These are phyloP conservation scores for Xestobium rufovillosum DNA, from an alignment of 2,888 invertebrate genomes.

Conservation along the genomic window DNA sequence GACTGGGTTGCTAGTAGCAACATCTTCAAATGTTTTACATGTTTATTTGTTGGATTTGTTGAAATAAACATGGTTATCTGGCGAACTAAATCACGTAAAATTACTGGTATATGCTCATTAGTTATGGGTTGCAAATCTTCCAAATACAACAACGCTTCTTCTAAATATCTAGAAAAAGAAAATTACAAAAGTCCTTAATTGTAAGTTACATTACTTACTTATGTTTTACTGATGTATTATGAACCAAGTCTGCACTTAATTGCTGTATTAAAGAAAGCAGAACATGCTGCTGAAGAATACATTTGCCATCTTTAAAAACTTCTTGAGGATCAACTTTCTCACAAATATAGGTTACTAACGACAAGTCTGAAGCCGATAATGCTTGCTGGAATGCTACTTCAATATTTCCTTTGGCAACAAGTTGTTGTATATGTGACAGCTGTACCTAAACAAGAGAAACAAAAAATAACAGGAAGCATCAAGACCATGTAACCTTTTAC, in stretches of 20 bases:
- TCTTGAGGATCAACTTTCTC: constrained; percentile 72
- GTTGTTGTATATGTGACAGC: constrained; percentile 61
- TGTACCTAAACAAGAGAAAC: constrained; percentile 51
- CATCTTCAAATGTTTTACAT: constrained; percentile 59
- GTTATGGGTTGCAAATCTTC: constrained; percentile 71
- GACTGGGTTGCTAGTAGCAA: constrained; percentile 55
- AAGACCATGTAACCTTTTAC: too few species aligned
- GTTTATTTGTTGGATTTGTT: constrained; percentile 58
- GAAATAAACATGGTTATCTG: constrained; percentile 65
- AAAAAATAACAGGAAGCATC: too few species aligned
- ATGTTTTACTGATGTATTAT: constrained; percentile 75
- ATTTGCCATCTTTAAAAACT: constrained; percentile 65
- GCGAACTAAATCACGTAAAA: constrained; percentile 66
- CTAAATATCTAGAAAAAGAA: constrained; percentile 62
- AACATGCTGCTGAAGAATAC: constrained; percentile 78
- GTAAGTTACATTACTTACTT: constrained; percentile 48
- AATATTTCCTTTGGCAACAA: constrained; percentile 63
- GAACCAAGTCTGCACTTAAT: constrained; percentile 79
- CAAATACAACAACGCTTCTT: constrained; percentile 78
- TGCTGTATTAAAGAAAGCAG: constrained; percentile 91
- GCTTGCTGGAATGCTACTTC: constrained; percentile 90
- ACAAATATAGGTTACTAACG: constrained; percentile 79
- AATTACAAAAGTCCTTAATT: constrained; percentile 6
- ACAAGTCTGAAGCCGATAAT: constrained; percentile 77
- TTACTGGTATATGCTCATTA: constrained; percentile 72